Percentiles rank a stretch among this genome's conserved stretches.
phyloP scores from a whole-genome alignment of 2,888 invertebrate species.

The Aphidius colemani region DNA sequence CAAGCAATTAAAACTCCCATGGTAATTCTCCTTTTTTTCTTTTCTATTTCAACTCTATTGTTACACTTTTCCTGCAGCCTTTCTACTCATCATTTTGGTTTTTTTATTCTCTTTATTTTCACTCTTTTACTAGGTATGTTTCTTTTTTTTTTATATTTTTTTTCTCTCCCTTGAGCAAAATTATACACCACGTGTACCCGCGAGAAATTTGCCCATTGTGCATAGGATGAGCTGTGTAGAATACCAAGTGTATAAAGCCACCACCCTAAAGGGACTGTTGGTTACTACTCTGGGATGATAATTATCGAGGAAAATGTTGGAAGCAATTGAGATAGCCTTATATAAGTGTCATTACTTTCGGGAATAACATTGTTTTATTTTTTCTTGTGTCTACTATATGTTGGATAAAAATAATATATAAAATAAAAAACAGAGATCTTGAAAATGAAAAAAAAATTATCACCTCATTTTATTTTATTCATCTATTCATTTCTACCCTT shows the following conservation, averaged over 20 bases:
- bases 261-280: slow-evolving; percentile 16
- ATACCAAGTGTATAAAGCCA: slow-evolving; percentile 31
- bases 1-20: neutral
- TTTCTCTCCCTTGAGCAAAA: neutral
- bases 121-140: too few species aligned
- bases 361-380: neutral
- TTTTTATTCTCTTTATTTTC: too few species aligned
- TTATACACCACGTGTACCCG: neutral
- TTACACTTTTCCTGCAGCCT: neutral
- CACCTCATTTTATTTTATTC: neutral
- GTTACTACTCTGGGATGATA: slow-evolving; percentile 23
- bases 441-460: slow-evolving; percentile 5
- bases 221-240: slow-evolving; percentile 30
- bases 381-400: too few species aligned
- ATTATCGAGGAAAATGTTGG: slow-evolving; percentile 30
- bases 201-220: neutral
- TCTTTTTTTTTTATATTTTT: too few species aligned
- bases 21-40: neutral
- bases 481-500: too few species aligned
- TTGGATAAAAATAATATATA: too few species aligned
- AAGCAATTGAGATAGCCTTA: slow-evolving; percentile 23
- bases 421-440: neutral
- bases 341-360: neutral
- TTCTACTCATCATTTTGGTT: too few species aligned
- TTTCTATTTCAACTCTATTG: neutral